Percentiles rank a stretch among this genome's conserved stretches.
These are phyloP conservation scores for Plagiodera versicolora DNA, from an alignment of 2,888 invertebrate genomes.

Conservation along the genomic window DNA sequence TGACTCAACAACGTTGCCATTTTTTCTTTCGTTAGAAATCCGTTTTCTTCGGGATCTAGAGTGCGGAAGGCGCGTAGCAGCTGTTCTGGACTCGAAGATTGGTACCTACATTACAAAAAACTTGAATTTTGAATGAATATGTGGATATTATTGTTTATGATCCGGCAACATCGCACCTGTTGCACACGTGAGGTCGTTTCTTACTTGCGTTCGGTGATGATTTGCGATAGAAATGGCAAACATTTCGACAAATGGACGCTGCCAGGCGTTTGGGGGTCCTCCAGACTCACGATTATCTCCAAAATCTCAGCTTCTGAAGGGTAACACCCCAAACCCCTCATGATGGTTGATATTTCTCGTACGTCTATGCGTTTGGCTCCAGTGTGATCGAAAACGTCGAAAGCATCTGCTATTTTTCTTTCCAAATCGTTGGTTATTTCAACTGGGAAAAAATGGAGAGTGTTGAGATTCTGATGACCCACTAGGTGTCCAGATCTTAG, in stretches of 20 bases:
- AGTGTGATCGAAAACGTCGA: constrained; percentile 88
- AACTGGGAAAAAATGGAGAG: too few species aligned
- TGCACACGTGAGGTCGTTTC: too few species aligned
- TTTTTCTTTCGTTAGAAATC: constrained; percentile 73
- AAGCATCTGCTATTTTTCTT: constrained; percentile 80
- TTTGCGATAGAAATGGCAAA: constrained; percentile 76
- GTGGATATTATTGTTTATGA: too few species aligned
- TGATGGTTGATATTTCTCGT: constrained; percentile 87
- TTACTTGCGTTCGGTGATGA: constrained; percentile 80
- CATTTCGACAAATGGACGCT: constrained; percentile 75
- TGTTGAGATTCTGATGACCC: too few species aligned
- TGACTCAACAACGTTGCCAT: constrained; percentile 83
- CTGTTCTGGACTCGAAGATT: constrained; percentile 82
- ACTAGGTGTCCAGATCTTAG: too few species aligned
- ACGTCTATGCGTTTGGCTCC: constrained; percentile 86
- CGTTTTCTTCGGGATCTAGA: constrained; percentile 76
- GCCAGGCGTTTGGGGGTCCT: constrained; percentile 77
- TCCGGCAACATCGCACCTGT: too few species aligned
- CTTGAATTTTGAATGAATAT: neutral
- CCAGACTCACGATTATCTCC: constrained; percentile 82
- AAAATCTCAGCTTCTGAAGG: constrained; percentile 90
- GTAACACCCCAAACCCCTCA: constrained; percentile 84
- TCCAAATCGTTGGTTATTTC: constrained; percentile 69
- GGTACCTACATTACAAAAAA: constrained; percentile 61
- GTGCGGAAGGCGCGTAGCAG: constrained; percentile 82